These are phyloP conservation scores for Muntiacus reevesi DNA, from an alignment of 2,113 vertebrate species.

Conservation along the genomic window DNA sequence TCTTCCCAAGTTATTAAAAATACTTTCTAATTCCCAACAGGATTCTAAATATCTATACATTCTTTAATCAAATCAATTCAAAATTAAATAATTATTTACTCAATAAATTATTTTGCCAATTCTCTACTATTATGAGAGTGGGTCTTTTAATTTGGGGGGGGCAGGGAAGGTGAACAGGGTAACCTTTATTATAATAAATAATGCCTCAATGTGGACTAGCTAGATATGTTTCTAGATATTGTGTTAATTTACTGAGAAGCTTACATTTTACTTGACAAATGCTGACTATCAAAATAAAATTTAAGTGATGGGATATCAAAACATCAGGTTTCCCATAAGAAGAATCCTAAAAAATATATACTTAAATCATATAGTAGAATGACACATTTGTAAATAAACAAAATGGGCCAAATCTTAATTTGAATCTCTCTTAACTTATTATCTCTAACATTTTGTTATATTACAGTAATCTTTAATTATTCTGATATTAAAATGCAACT, in stretches of 20 bases:
- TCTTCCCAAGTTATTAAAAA: slow-evolving; percentile 20
- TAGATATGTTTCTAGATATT: not conserved
- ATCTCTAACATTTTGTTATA: not conserved
- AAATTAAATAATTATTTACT: slow-evolving; percentile 44
- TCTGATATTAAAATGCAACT: slow-evolving; percentile 20
- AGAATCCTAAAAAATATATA: slow-evolving; percentile 7
- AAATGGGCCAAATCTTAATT: not conserved
- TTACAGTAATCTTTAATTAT: not conserved
- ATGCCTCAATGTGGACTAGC: not conserved
- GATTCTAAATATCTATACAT: not conserved
- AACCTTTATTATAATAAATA: not conserved
- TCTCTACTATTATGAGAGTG: not conserved
- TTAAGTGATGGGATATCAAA: slow-evolving; percentile 27
- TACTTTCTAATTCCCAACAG: not conserved
- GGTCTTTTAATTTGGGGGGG: not conserved
- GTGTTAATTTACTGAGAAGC: not conserved
- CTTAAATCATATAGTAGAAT: not conserved
- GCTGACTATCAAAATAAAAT: not conserved
- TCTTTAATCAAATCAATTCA: slow-evolving; percentile 29
- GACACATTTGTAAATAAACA: not conserved
- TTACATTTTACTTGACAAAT: slow-evolving; percentile 23
- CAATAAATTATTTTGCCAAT: not conserved
- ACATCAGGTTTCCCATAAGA: not conserved
- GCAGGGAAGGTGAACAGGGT: not conserved
- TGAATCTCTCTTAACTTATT: not conserved